phyloP scores from a whole-genome alignment of 1,140 invertebrate species.

The Chelonus insularis region DNA sequence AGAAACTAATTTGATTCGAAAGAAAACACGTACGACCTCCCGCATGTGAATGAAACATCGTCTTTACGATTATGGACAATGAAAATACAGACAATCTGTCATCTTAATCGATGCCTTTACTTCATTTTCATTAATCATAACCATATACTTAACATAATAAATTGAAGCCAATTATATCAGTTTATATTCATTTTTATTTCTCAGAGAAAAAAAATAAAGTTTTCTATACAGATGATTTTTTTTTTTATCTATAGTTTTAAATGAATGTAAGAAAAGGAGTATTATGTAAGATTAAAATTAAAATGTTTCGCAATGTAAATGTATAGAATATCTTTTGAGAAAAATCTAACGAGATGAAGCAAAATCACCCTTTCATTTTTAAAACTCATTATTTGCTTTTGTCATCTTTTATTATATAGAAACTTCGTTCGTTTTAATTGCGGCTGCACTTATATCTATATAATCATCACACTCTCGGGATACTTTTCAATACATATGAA shows the following conservation, averaged over 20 bases:
- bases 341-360: constrained; percentile 23
- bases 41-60: constrained; percentile 10
- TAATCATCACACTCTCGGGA: background rate
- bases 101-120: constrained; percentile 7
- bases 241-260: too few relatives aligned
- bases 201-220: background rate
- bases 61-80: constrained; percentile 10
- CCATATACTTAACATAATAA: background rate
- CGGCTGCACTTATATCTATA: constrained; percentile 16
- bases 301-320: background rate
- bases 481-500: background rate
- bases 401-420: constrained; percentile 12
- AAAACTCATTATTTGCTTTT: constrained; percentile 28
- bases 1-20: constrained; percentile 21
- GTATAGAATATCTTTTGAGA: background rate
- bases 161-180: background rate
- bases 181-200: background rate
- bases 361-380: constrained; percentile 20
- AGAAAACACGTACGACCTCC: constrained; percentile 9
- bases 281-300: background rate
- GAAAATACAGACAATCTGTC: constrained; percentile 7
- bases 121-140: constrained; percentile 3
- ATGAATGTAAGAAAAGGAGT: too few relatives aligned
- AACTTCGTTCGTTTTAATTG: constrained; percentile 28
- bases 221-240: too few relatives aligned